Base-by-base conservation (phyloP, 1,140 invertebrate genomes). In the Polyergus mexicanus region DNA sequence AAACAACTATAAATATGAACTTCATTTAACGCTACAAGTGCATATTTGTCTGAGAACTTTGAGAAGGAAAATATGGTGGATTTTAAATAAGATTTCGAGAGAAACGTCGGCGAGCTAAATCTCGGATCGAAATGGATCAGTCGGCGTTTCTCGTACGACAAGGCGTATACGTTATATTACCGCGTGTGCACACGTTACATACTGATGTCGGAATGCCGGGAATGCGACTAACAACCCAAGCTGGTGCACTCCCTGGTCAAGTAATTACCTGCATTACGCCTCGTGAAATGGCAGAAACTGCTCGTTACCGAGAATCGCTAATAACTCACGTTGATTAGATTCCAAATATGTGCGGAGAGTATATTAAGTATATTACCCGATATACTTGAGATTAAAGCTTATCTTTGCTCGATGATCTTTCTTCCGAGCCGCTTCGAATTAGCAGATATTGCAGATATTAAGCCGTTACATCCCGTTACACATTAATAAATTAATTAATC, bases 191-290 rank as follows among this genome's bases (percentile, higher is more conserved):
- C 35, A 51, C 35, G 38, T 22, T 44, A 38, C 78, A 83, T 35
- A 72, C 54, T 32, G 28, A 25, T 35, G 11, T 72, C 41, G 78
- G 78, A 35, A 83, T 60, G 68, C 25, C 28, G 28, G 41, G 78
- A 83, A 83, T 83, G 78, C 78, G 54, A 83, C 66, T 83, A 83
- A 83, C 78, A 38, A 74, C 54, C 68, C 51, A 47, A 72, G 68
- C 68, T 60, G 51, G 54, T 74, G 28, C 54, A 83, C 38, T 72
- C 54, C 54, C 54, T 47, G 78, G 68, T 83, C 78, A 62, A 56
- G 68, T 74, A 83, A 74, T 83, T 83, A 83, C 54, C 78, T 47
- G 28, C 38, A 35, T 62, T 83, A 83, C 68, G n/a, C 38, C 56
- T n/a, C 11, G 54, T 11, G 54, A 83, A 66, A 83, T 44, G 38